Conservation (phyloP, 2,113 vertebrate species). For the Chloroceryle aenea region DNA sequence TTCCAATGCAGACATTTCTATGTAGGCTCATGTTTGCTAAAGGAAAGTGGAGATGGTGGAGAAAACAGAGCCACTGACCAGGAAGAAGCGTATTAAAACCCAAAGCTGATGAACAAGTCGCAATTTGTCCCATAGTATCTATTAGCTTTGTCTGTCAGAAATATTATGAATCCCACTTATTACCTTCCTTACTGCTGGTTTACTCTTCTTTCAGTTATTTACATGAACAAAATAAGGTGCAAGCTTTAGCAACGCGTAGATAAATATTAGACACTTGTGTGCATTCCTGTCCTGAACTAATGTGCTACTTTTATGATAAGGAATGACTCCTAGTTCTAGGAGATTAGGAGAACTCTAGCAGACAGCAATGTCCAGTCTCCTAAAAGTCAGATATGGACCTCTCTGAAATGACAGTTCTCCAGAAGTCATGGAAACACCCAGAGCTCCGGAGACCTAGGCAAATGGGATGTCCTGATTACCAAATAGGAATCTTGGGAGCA, state of each 20-base stretch:
- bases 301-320: neutral
- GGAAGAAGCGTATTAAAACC: neutral
- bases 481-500: neutral
- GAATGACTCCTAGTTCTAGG: neutral
- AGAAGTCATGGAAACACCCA: neutral
- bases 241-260: neutral
- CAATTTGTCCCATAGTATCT: neutral
- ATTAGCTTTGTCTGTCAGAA: neutral
- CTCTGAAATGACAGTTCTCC: neutral
- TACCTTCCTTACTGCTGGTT: neutral
- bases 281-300: neutral
- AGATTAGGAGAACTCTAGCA: neutral
- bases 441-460: neutral
- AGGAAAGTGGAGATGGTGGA: neutral
- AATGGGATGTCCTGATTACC: neutral
- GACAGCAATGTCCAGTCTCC: neutral
- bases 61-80: accelerated
- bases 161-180: neutral
- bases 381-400: neutral
- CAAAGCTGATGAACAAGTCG: neutral
- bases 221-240: neutral
- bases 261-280: neutral
- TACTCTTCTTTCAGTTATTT: neutral
- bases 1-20: no score
- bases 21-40: accelerated